Evolutionary conservation across 1,140 invertebrate genomes (phyloP), one percentile per base, ranked within the genome.

Genomic region (Atta colombica): DNA sequence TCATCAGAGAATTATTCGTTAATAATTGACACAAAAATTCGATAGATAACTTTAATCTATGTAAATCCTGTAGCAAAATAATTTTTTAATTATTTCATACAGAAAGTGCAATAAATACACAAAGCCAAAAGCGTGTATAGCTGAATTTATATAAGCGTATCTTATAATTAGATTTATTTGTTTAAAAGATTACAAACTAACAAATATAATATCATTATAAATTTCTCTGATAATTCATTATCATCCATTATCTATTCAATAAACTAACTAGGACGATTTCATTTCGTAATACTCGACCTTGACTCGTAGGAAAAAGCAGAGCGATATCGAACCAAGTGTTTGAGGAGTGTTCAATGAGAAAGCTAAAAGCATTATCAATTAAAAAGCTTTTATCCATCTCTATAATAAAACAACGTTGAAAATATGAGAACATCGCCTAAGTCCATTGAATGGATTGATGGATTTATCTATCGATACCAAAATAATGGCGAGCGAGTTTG

Each of bases 41-140:
- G 8, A 10, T 18, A 28, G 6, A 1, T 12, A 25, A 61, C 3
- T 12, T n/a, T 39, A 5, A 25, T 25, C 31, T 6, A 16, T 25
- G 53, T 39, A n/a, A 58, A 75, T 60, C n/a, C 25, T n/a, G 18
- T 39, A 39, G 53, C 18, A 14, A 51, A n/a, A 39, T 35, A 31
- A 7, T 1, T 16, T 53, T 39, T 21, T 35, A 58, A 18, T 82
- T 10, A 12, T 71, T 60, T 49, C n/a, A 21, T 45, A 45, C 16
- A 25, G 7, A 31, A 10, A 12, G 80, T 82, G 80, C 80, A 18
- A 49, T 74, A 72, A 45, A 31, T 39, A 51, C 18, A 61, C 49
- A 74, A 84, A 84, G 69, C 55, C 55, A 84, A 7, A 84, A 84
- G 80, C 80, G 69, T 84, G 68, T 49, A 45, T 10, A 51, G 51